phyloP scores from a whole-genome alignment of 2,888 invertebrate species.

The Leucophora obtusa region DNA sequence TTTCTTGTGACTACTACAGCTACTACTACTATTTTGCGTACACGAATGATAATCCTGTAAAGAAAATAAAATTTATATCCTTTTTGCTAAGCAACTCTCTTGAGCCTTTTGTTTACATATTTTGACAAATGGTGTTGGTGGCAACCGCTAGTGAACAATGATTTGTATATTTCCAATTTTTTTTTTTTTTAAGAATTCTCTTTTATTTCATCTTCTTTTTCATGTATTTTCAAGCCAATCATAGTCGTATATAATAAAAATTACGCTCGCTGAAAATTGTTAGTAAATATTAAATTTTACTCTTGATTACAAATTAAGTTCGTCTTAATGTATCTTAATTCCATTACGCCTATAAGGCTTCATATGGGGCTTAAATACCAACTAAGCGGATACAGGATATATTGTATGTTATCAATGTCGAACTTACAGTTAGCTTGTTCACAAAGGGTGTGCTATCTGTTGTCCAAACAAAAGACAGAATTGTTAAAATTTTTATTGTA shows the following conservation, averaged over 20 bases:
- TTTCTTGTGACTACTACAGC: constrained; percentile 35
- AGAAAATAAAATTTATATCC: constrained; percentile 44
- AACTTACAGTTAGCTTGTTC: no score
- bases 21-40: constrained; percentile 34
- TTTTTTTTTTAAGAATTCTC: not conserved
- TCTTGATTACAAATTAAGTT: not conserved
- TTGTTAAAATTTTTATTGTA: no score
- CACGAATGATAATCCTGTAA: constrained; percentile 42
- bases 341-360: no score
- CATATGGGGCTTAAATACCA: no score
- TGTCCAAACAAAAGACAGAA: no score
- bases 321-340: no score
- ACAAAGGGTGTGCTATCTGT: no score
- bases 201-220: not conserved
- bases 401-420: no score
- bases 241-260: no score
- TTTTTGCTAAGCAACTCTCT: constrained; percentile 46
- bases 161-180: constrained; percentile 58
- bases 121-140: constrained; percentile 67
- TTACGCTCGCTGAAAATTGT: no score
- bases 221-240: not conserved
- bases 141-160: constrained; percentile 63
- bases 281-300: no score
- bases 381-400: no score
- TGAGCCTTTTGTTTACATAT: constrained; percentile 59